These are phyloP conservation scores for Proisotoma minuta DNA, from an alignment of 2,888 invertebrate species.

Conservation along the genomic window DNA sequence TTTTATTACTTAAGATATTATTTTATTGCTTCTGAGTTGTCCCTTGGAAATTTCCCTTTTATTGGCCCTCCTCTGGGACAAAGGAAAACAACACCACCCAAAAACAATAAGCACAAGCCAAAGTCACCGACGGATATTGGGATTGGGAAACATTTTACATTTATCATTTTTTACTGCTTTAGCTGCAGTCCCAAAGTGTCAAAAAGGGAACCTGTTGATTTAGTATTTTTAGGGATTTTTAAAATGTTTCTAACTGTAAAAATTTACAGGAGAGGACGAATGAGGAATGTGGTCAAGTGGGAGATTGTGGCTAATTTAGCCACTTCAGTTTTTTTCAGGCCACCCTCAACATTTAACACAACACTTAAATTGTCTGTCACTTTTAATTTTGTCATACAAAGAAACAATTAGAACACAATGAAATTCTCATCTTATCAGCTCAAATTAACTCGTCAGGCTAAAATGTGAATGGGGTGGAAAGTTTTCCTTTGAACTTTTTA, in stretches of 20 bases:
- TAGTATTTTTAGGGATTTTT: background rate
- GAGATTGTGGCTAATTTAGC: slow-evolving; percentile 36
- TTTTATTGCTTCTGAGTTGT: too few species aligned
- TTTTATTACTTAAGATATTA: too few species aligned
- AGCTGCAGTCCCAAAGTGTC: too few species aligned
- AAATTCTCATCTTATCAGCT: too few species aligned
- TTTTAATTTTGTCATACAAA: background rate
- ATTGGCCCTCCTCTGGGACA: background rate
- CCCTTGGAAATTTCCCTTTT: background rate
- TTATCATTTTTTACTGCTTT: too few species aligned
- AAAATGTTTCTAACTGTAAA: background rate
- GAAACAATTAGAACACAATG: background rate
- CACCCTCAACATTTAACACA: background rate
- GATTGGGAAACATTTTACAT: too few species aligned
- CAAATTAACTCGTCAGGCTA: too few species aligned
- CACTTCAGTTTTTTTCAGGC: slow-evolving; percentile 15
- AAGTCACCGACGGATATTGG: too few species aligned
- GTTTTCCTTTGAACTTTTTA: too few species aligned
- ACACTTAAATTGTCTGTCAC: background rate
- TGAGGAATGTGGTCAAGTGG: slow-evolving; percentile 30
- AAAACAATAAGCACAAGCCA: too few species aligned
- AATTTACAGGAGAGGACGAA: background rate
- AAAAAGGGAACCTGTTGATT: background rate
- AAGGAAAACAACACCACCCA: too few species aligned
- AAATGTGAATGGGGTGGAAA: too few species aligned